Evolutionary conservation across 2,113 vertebrate genomes (phyloP).

Genomic region (Machaerirhynchus nigripectus): DNA sequence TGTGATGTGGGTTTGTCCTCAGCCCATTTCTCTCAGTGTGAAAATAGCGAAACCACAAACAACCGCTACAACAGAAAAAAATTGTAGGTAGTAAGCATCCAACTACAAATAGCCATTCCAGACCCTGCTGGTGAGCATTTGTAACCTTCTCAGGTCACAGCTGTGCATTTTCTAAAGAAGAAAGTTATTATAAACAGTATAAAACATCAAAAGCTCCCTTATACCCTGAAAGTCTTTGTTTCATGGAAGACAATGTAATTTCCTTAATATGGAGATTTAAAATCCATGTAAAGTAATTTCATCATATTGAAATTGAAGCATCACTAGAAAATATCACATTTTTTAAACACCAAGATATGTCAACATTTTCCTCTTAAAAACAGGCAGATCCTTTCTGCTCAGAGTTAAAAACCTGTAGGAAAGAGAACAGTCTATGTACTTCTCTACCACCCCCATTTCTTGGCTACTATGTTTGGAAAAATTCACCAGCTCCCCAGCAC

Average conservation of each 20-base stretch:
- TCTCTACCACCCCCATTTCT: not conserved
- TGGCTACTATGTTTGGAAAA: not conserved
- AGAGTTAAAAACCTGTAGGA: not conserved
- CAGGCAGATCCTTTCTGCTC: not conserved
- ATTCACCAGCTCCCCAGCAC: not conserved
- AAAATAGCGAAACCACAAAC: not conserved
- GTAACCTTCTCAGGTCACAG: not conserved
- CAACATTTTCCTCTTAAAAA: not conserved
- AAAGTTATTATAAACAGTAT: not conserved
- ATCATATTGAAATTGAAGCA: not conserved
- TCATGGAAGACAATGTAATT: not conserved
- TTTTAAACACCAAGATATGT: not conserved
- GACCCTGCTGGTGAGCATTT: not conserved
- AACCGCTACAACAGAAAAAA: not conserved
- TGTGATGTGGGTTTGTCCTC: not conserved
- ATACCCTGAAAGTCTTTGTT: not conserved
- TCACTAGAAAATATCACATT: not conserved
- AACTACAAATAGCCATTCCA: not conserved
- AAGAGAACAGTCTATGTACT: not conserved
- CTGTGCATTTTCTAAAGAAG: not conserved
- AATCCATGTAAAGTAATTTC: not conserved
- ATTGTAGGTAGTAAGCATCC: not conserved
- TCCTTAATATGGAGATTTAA: not conserved
- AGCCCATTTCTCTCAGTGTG: not conserved
- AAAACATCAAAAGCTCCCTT: not conserved